Evolutionary conservation across 1,140 invertebrate genomes (phyloP).

Genomic region (Bathynomus jamesi): DNA sequence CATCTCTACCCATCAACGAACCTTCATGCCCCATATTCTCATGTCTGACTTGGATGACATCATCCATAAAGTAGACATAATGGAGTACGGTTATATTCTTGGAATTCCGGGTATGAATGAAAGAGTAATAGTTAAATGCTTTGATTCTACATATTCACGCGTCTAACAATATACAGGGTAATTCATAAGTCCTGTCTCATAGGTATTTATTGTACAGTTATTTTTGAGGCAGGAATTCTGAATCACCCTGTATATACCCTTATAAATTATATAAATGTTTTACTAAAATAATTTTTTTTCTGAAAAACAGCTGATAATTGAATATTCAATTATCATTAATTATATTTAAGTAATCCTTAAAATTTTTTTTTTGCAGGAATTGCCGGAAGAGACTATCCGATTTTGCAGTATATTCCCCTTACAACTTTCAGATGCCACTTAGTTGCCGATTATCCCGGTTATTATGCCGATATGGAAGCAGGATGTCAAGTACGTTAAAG

Average conservation of each 20-base stretch:
- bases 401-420: constrained; percentile 62
- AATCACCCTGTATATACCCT: not conserved
- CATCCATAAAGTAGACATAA: constrained; percentile 21
- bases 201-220: too few species aligned
- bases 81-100: constrained; percentile 28
- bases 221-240: too few species aligned
- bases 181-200: too few species aligned
- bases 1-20: not conserved
- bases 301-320: not conserved
- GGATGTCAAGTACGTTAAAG: constrained; percentile 58
- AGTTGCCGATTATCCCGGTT: constrained; percentile 54
- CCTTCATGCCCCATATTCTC: not conserved
- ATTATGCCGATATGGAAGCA: constrained; percentile 74
- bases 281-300: not conserved
- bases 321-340: not conserved
- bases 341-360: not conserved
- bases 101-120: constrained; percentile 27
- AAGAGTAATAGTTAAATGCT: not conserved
- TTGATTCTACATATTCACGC: not conserved
- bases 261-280: not conserved
- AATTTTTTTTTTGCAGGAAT: constrained; percentile 12
- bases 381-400: constrained; percentile 33
- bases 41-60: not conserved
- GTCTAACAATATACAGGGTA: not conserved
- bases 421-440: constrained; percentile 67